These are phyloP conservation scores for Muscicapa striata DNA, from an alignment of 2,797 vertebrate genomes.

Conservation along the genomic window DNA sequence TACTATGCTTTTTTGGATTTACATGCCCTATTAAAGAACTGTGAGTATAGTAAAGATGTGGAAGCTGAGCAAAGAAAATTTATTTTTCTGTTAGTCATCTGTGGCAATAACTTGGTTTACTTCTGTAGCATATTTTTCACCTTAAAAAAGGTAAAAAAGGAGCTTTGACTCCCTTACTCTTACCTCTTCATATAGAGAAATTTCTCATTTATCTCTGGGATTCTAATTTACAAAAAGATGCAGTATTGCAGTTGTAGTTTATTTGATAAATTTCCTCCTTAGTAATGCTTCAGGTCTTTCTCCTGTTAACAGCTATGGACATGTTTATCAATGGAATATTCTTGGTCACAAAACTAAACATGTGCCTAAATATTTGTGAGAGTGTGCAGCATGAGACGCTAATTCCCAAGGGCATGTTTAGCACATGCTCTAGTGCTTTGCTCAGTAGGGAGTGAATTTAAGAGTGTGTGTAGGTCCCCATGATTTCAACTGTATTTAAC, in stretches of 20 bases:
- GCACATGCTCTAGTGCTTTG: background rate
- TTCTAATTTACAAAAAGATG: background rate
- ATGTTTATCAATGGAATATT: background rate
- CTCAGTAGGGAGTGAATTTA: background rate
- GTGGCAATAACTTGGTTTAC: background rate
- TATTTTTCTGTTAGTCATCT: background rate
- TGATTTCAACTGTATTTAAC: conserved; percentile 5
- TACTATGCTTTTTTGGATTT: background rate
- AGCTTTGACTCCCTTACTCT: background rate
- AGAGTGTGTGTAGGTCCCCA: background rate
- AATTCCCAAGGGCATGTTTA: conserved; percentile 4
- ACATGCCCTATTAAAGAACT: background rate
- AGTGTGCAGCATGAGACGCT: background rate
- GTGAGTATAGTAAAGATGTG: background rate
- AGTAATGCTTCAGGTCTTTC: background rate
- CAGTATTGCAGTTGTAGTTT: background rate
- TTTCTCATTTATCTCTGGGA: background rate
- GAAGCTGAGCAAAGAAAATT: background rate
- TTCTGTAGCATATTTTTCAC: background rate
- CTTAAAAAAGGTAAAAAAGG: background rate
- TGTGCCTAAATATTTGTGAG: background rate
- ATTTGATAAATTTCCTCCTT: background rate
- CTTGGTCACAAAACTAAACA: background rate
- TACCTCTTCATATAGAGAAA: background rate
- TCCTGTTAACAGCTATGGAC: background rate